Percentiles rank a stretch among this genome's conserved stretches.
Evolutionary conservation across 2,888 invertebrate genomes (phyloP).

Genomic region (Lissocephala sabroskyi): DNA sequence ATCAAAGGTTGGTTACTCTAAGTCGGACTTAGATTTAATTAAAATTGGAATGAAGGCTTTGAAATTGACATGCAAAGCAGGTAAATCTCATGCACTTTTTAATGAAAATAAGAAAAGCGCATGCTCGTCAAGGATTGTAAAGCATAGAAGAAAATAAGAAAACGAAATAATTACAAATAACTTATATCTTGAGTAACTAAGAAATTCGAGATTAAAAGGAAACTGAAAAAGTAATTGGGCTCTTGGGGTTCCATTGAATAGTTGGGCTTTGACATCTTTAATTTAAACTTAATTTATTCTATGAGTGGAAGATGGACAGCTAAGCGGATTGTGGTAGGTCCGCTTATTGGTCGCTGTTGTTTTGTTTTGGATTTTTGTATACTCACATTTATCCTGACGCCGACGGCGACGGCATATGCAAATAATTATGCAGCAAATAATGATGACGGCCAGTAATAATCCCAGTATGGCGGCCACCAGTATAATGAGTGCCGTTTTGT

Average conservation of each 20-base stretch:
- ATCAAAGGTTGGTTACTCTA: too few relatives aligned
- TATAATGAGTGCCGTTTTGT: conserved; percentile 85
- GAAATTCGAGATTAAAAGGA: neutral
- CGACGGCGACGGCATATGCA: conserved; percentile 86
- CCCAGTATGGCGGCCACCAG: conserved; percentile 80
- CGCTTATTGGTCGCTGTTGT: too few relatives aligned
- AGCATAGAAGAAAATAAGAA: too few relatives aligned
- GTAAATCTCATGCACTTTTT: neutral
- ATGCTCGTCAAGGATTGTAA: conserved; percentile 18
- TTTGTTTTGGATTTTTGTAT: conserved; percentile 16
- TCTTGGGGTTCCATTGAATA: too few relatives aligned
- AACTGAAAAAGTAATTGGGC: conserved; percentile 3
- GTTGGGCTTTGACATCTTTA: neutral
- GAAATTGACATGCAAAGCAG: neutral
- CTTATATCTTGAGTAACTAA: conserved; percentile 2
- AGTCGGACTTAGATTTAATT: neutral
- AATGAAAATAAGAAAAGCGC: conserved; percentile 7
- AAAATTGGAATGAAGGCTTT: neutral
- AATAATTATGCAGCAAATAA: conserved; percentile 88
- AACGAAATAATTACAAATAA: conserved; percentile 9
- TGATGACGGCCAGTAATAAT: conserved; percentile 81
- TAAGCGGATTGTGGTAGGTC: too few relatives aligned
- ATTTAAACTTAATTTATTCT: too few relatives aligned
- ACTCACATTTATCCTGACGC: conserved; percentile 75
- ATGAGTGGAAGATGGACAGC: too few relatives aligned